Percentiles rank a stretch among this genome's conserved stretches.
Conservation (phyloP, 2,888 invertebrate species). For the Agrilus cyanescens region DNA sequence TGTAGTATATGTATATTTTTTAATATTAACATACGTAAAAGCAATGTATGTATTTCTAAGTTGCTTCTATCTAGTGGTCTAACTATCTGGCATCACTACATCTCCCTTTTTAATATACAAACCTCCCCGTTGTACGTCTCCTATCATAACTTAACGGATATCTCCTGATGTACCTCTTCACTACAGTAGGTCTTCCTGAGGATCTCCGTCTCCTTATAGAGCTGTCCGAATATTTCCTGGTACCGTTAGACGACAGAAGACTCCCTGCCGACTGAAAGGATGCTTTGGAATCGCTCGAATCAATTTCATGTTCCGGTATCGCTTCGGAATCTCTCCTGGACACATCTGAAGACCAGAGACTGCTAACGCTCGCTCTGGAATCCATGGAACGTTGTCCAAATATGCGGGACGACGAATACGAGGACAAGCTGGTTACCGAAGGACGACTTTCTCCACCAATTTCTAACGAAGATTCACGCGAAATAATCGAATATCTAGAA, state of each 20-base stretch:
- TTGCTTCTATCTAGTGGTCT: too few relatives aligned
- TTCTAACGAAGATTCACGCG: constrained; percentile 34
- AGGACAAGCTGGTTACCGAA: constrained; percentile 34
- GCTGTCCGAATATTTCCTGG: constrained; percentile 29
- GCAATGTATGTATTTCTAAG: too few relatives aligned
- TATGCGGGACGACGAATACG: constrained; percentile 34
- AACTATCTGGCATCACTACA: too few relatives aligned
- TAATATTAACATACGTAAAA: too few relatives aligned
- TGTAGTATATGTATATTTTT: too few relatives aligned
- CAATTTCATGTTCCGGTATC: constrained; percentile 35
- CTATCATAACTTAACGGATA: constrained; percentile 43
- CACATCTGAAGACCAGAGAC: constrained; percentile 34
- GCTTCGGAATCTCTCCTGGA: constrained; percentile 33
- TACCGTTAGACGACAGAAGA: constrained; percentile 24
- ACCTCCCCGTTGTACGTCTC: constrained; percentile 54
- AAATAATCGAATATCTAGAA: constrained; percentile 29
- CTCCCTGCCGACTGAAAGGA: constrained; percentile 32
- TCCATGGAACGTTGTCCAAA: constrained; percentile 36
- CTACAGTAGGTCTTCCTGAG: constrained; percentile 28
- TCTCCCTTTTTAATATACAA: constrained; percentile 19
- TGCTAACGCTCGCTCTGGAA: constrained; percentile 34
- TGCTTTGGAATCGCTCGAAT: constrained; percentile 29
- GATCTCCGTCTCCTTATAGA: constrained; percentile 27
- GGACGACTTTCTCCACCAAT: constrained; percentile 33
- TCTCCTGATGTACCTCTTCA: constrained; percentile 40